Base-by-base conservation (phyloP, 2,888 invertebrate genomes). In the Nudaria mundana region DNA sequence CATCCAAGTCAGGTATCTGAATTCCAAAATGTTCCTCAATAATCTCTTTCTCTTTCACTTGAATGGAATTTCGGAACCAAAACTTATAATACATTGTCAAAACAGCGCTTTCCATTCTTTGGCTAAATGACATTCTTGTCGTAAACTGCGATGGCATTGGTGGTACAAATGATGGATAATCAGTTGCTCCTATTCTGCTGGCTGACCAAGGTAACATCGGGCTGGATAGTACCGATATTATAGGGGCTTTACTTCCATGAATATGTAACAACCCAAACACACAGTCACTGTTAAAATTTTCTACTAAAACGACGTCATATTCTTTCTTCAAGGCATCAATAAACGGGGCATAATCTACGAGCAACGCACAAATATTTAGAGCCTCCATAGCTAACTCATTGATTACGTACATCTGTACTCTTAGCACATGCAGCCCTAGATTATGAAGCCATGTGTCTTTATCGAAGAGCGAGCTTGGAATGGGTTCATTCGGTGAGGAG, bases 241-340 rank as follows among this genome's bases (percentile, higher is more conserved):
- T 75, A 0, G 93, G 93, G 3, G 90, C 87, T 33, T 87, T 78
- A 40, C 79, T 52, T 1, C 72, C 76, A 50, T 92, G 81, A 16
- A 90, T 63, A 64, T 92, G 85, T 1, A 89, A 85, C 34, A 93
- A 71, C 0, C 91, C 92, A 30, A 93, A 68, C 70, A 92, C 89
- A 40, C 93, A 93, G 54, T 93, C 92, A 18, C 91, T 90, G 51
- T 90, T 91, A 50, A 93, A 93, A 47, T 90, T 85, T 64, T 93
- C 93, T 12, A 90, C 81, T 5, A 93, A 65, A 5, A 93, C 70
- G 6, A 93, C 58, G 62, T 94, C 94, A 51, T 92, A 94, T n/a
- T 85, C 74, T 24, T 69, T 70, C 46, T 76, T 71, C 50, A 89
- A 44, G 5, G 74, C 77, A 5, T 79, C 78, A 1, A 68, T 60